Conservation (phyloP, 2,113 vertebrate species). For the Vidua macroura region DNA sequence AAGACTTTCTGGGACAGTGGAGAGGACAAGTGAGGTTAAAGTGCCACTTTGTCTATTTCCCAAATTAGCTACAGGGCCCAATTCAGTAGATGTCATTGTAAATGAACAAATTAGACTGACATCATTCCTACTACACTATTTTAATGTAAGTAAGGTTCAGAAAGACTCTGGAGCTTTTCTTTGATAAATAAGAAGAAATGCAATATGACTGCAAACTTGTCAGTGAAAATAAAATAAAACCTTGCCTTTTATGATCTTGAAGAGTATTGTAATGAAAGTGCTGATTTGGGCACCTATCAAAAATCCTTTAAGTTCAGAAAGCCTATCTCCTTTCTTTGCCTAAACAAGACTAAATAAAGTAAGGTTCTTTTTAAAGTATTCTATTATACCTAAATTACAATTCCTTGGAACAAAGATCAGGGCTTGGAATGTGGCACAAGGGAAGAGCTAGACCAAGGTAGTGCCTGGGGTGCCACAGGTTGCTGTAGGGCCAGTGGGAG, state of each 20-base stretch:
- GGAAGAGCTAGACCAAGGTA: neutral
- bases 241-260: neutral
- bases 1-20: neutral
- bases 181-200: neutral
- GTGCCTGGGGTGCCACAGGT: neutral
- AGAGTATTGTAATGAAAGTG: neutral
- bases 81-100: neutral
- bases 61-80: neutral
- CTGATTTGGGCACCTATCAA: neutral
- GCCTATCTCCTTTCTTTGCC: neutral
- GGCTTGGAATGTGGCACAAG: neutral
- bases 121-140: neutral
- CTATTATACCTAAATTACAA: neutral
- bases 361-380: neutral
- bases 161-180: neutral
- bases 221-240: neutral
- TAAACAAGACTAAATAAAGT: neutral
- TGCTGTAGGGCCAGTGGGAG: neutral
- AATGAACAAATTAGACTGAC: neutral
- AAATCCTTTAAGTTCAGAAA: neutral
- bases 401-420: neutral
- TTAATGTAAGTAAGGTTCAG: neutral
- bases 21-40: neutral
- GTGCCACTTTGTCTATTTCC: neutral
- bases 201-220: neutral